Evolutionary conservation across 2,797 vertebrate species (phyloP).

Genomic region (Furcifer pardalis): DNA sequence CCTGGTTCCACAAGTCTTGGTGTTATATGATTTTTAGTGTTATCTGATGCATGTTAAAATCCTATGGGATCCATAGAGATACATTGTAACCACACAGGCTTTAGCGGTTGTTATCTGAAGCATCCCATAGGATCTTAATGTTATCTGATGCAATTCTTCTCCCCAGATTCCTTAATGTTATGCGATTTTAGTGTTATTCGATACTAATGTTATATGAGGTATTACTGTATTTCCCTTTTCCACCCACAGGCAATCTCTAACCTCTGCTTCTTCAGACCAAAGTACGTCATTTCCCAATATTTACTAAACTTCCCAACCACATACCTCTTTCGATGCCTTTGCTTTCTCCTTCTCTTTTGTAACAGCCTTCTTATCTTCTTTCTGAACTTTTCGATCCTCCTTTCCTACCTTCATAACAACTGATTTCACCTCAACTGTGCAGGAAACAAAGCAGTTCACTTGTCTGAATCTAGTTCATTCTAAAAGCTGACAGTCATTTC

Average conservation of each 20-base stretch:
- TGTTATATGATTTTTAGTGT: too few species aligned
- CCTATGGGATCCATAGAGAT: too few species aligned
- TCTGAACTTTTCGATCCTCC: constrained; percentile 62
- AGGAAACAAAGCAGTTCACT: constrained; percentile 27
- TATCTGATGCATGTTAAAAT: too few species aligned
- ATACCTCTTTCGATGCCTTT: constrained; percentile 73
- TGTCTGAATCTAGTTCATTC: not conserved
- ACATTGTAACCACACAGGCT: too few species aligned
- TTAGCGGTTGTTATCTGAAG: too few species aligned
- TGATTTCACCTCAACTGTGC: constrained; percentile 55
- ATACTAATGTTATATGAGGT: too few species aligned
- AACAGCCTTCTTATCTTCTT: constrained; percentile 71
- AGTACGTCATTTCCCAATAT: not conserved
- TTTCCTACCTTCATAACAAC: constrained; percentile 46
- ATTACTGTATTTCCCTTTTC: not conserved
- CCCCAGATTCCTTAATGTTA: too few species aligned
- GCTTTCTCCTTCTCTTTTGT: constrained; percentile 77
- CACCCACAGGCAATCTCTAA: not conserved
- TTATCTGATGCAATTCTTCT: too few species aligned
- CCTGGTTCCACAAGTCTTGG: too few species aligned
- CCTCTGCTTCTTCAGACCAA: not conserved
- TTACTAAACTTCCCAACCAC: constrained; percentile 1
- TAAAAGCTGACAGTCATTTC: not conserved
- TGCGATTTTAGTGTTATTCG: too few species aligned
- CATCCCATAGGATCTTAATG: too few species aligned